Conservation (phyloP, 2,113 vertebrate species). For the Neotragus moschatus region DNA sequence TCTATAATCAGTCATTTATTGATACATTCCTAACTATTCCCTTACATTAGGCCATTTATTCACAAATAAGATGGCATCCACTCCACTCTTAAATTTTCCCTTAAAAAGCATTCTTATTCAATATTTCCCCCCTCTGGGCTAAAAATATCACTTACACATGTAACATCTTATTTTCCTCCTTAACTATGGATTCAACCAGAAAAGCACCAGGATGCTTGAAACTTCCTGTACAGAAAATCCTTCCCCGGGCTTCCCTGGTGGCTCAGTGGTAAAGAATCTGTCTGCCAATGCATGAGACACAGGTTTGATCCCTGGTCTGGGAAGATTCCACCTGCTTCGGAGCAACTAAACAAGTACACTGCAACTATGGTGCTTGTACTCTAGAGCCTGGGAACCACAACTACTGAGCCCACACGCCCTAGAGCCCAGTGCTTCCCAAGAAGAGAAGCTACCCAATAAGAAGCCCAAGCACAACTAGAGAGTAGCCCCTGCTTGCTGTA, state of each 20-base stretch:
- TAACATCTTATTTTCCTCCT: background rate
- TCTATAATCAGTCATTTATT: background rate
- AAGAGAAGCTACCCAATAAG: background rate
- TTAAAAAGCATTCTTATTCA: constrained; percentile 14
- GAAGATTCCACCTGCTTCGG: background rate
- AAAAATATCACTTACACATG: background rate
- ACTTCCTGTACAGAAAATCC: fast-evolving
- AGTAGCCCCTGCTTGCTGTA: background rate
- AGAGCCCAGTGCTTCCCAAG: background rate
- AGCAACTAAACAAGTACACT: background rate
- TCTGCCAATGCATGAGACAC: background rate
- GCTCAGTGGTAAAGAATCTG: background rate
- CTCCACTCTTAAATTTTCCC: background rate
- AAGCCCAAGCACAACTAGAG: background rate
- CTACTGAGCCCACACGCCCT: background rate
- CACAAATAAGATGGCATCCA: background rate
- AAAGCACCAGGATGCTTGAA: background rate
- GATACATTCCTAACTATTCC: background rate
- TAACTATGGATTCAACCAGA: background rate
- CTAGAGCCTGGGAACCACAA: background rate
- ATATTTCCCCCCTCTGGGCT: background rate
- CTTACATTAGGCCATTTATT: background rate
- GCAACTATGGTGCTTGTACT: background rate
- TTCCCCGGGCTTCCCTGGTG: background rate
- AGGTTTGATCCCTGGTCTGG: background rate